Conservation (phyloP, 2,113 vertebrate species). For the Pardalotus punctatus region DNA sequence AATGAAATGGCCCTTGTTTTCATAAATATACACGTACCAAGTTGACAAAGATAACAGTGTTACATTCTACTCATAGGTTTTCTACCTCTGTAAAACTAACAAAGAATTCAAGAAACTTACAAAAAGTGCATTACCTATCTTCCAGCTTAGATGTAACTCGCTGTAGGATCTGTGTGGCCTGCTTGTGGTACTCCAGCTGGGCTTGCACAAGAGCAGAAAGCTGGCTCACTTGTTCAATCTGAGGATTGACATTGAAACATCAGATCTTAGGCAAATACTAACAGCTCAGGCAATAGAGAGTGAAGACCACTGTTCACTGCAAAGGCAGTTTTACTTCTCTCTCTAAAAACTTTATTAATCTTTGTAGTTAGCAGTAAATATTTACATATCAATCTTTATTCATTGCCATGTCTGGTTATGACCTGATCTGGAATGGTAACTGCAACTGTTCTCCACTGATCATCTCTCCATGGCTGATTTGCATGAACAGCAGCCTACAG, state of each 20-base stretch:
- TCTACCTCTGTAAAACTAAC: neutral
- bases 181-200: constrained; percentile 95
- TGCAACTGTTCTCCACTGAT: neutral
- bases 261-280: neutral
- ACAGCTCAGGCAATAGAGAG: neutral
- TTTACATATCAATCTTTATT: neutral
- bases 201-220: constrained; percentile 93
- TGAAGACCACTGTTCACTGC: neutral
- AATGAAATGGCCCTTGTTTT: neutral
- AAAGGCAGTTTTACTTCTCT: neutral
- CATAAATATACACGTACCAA: neutral
- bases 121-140: constrained; percentile 78
- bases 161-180: constrained; percentile 91
- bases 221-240: constrained; percentile 99
- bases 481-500: neutral
- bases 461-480: neutral
- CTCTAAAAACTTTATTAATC: neutral
- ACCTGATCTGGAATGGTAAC: neutral
- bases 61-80: neutral
- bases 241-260: constrained; percentile 25
- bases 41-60: neutral
- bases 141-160: constrained; percentile 91
- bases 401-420: neutral
- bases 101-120: neutral
- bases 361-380: neutral